Evolutionary conservation across 64 coral and sea anemone genomes (phyloP).

Genomic region (Acropora tenuis): DNA sequence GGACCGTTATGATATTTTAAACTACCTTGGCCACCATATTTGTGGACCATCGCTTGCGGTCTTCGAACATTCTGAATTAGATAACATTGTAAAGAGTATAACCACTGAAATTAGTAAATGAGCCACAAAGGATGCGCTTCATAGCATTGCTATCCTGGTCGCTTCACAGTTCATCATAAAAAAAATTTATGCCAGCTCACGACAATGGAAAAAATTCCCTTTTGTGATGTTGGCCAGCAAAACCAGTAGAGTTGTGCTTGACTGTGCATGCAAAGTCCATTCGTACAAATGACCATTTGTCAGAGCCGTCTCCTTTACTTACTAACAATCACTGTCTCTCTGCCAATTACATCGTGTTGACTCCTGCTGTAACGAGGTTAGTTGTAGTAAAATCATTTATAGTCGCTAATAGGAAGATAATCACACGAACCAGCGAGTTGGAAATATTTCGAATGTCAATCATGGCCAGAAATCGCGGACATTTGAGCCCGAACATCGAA

Average conservation of each 20-base stretch:
- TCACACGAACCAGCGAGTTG: too few species aligned
- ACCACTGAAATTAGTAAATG: background rate
- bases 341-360: constrained; percentile 17
- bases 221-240: background rate
- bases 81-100: background rate
- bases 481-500: too few species aligned
- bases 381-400: background rate
- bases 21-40: constrained; percentile 21
- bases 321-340: background rate
- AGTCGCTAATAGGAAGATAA: too few species aligned
- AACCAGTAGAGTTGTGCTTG: background rate
- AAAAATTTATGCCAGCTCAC: background rate
- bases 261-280: background rate
- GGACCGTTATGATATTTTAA: background rate
- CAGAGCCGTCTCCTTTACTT: background rate
- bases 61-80: background rate
- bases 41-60: constrained; percentile 12
- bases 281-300: constrained; percentile 30
- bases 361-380: constrained; percentile 4
- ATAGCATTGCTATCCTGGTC: constrained; percentile 1
- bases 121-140: background rate
- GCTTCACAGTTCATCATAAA: background rate
- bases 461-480: too few species aligned
- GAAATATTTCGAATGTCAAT: too few species aligned
- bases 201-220: background rate